Evolutionary conservation across 2,797 vertebrate genomes (phyloP).

Genomic region (Aratinga solstitialis): DNA sequence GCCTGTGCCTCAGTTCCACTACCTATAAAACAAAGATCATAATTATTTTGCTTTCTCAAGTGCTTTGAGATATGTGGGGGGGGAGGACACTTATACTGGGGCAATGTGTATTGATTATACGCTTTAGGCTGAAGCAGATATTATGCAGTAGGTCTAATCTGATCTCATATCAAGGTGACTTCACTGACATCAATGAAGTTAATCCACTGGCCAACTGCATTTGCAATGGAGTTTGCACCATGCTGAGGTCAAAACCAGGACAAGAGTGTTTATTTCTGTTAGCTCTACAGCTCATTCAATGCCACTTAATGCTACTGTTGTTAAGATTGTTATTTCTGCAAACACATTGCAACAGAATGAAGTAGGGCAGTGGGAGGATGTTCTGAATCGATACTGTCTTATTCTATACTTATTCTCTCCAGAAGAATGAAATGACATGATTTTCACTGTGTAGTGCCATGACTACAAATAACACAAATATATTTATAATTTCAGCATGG

Average conservation of each 20-base stretch:
- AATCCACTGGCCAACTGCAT: not conserved
- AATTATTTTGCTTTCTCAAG: not conserved
- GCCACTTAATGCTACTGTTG: not conserved
- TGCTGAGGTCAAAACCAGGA: not conserved
- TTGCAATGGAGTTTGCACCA: not conserved
- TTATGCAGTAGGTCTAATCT: not conserved
- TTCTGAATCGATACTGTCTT: not conserved
- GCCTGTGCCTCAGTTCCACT: not conserved
- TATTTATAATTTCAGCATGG: slow-evolving; percentile 51
- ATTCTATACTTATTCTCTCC: not conserved
- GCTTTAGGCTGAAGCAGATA: not conserved
- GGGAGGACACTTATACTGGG: not conserved
- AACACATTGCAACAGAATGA: not conserved
- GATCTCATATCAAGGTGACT: not conserved
- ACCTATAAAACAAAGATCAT: not conserved
- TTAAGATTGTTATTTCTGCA: not conserved
- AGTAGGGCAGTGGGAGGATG: not conserved
- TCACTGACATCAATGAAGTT: not conserved
- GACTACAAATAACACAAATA: slow-evolving; percentile 53
- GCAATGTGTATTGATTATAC: not conserved
- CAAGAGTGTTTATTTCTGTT: not conserved
- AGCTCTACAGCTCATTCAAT: not conserved
- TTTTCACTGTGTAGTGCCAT: slow-evolving; percentile 64
- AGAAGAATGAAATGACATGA: not conserved
- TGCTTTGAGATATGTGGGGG: not conserved